Conservation (phyloP, 1,140 invertebrate genomes). For the Ridgeia piscesae region DNA sequence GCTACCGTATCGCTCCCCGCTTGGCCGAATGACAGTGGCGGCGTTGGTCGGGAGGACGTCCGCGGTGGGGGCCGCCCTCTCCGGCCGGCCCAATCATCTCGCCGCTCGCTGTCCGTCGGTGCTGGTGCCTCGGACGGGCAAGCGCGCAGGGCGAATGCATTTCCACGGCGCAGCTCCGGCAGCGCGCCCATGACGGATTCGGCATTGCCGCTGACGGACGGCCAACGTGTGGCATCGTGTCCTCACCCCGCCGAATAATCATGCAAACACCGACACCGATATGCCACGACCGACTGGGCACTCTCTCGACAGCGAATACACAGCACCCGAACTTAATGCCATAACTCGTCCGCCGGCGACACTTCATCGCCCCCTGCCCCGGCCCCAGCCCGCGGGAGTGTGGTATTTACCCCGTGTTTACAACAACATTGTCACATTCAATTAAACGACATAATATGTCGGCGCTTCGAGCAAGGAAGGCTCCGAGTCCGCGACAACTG, state of each 20-base stretch:
- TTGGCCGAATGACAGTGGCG: neutral
- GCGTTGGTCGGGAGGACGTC: neutral
- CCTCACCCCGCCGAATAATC: neutral
- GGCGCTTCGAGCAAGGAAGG: neutral
- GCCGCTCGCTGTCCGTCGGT: neutral
- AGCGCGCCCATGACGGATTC: neutral
- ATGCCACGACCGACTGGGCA: neutral
- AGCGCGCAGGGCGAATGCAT: neutral
- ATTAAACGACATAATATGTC: conserved; percentile 1
- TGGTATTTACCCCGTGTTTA: neutral
- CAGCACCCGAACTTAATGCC: neutral
- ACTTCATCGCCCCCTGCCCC: neutral
- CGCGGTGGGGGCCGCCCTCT: neutral
- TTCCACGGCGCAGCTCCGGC: neutral
- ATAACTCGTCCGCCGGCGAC: neutral
- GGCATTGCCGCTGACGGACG: neutral
- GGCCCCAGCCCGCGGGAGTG: neutral
- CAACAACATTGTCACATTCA: neutral
- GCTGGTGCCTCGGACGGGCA: neutral
- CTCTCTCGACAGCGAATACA: neutral
- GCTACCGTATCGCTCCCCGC: neutral
- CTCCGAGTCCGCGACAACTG: neutral
- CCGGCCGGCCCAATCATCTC: neutral
- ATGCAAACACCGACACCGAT: neutral
- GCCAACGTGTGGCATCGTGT: neutral